Conservation (phyloP, 2,888 invertebrate genomes). For the Sphaerophoria rueppellii region DNA sequence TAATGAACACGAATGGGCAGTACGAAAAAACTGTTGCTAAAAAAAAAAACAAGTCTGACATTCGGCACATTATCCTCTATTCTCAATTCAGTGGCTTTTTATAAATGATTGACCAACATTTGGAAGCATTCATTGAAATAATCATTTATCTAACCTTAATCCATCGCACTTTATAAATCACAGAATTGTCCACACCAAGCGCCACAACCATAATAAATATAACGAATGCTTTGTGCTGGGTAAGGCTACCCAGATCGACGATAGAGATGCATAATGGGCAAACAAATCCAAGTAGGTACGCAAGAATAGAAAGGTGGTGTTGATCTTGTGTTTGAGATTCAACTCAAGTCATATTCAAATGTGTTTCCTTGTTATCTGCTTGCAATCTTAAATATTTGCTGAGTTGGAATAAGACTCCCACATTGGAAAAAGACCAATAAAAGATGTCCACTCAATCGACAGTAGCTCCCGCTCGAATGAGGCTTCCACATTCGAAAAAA, state of each 20-base stretch:
- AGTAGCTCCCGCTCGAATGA: constrained; percentile 13
- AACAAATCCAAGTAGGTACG: not conserved
- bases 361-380: not conserved
- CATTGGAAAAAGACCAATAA: not conserved
- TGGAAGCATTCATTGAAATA: not conserved
- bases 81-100: not conserved
- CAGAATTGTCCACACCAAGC: constrained; percentile 36
- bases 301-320: not conserved
- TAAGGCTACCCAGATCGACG: constrained; percentile 22
- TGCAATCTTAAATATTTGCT: not conserved
- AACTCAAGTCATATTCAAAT: not conserved
- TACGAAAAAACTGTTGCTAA: too few relatives aligned
- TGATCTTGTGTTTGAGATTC: not conserved
- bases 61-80: not conserved
- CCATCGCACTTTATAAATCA: constrained; percentile 43
- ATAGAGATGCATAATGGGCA: not conserved
- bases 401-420: constrained; percentile 35
- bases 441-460: not conserved
- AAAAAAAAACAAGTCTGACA: too few relatives aligned
- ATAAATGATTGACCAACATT: not conserved
- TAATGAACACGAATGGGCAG: too few relatives aligned
- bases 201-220: constrained; percentile 33
- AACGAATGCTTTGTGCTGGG: constrained; percentile 31
- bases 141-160: not conserved
- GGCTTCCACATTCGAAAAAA: constrained; percentile 4